Base-by-base conservation (phyloP, 2,888 invertebrate genomes). In the Acleris cristana region DNA sequence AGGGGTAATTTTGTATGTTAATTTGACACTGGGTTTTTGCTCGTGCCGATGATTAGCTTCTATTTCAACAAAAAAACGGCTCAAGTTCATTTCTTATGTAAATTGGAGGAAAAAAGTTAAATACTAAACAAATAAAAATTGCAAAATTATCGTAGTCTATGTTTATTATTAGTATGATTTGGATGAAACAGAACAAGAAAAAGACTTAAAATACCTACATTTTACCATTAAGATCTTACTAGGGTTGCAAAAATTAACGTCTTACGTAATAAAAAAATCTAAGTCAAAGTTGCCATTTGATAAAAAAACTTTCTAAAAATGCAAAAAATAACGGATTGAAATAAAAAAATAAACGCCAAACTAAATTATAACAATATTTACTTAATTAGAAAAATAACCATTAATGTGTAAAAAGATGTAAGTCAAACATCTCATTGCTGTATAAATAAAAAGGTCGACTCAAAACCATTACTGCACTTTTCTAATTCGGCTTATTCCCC, bases 401-500 rank as follows among this genome's bases (percentile, higher is more conserved):
- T 2, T 2, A 40, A 40, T 40, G 12, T 40, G 12, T 12, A 40
- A 0, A 40, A 10, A 40, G 23, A 23, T 23, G 40, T 57, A 40
- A 23, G 21, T 60, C 49, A 60, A 30, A 30, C 7, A 30, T n/a
- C 51, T 61, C 34, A 49, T 51, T 12, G 56, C 56, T 45, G 51
- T 65, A 64, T 58, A 53, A 53, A 76, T 73, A 71, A 74, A 75
- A 71, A 72, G 69, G 75, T 76, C 63, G 79, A 76, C 64, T 65
- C 61, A 63, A 71, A 70, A 72, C 69, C 66, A 61, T 66, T 66
- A 61, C 52, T 66, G 61, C 66, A 84, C 82, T 83, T 79, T 81
- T 78, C 71, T 74, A 84, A 84, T 85, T 83, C 81, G 78, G 81
- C 83, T 86, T 81, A 79, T 77, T 77, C 81, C 75, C 77, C 71